A percentile compares a stretch with the other conserved stretches of the same genome.
Conservation (phyloP, 2,797 vertebrate species). For the Rallus crepitans region DNA sequence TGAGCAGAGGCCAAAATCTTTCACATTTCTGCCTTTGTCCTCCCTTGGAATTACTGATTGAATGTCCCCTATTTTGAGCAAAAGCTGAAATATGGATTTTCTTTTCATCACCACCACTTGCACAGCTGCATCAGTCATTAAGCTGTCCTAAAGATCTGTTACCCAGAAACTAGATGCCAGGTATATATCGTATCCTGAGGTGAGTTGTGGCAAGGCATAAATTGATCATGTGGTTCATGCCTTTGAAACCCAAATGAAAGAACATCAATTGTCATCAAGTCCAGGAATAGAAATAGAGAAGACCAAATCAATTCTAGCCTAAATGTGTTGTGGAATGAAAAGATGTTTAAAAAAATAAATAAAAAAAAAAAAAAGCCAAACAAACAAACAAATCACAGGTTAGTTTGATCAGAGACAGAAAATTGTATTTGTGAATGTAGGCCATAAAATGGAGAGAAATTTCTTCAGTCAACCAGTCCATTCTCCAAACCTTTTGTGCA, state of each 20-base stretch:
- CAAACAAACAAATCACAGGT: not conserved
- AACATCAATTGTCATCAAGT: constrained; percentile 53
- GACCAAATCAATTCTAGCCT: constrained; percentile 1
- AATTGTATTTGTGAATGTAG: not conserved
- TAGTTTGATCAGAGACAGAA: not conserved
- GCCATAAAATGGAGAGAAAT: not conserved
- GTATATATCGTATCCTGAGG: constrained; percentile 55
- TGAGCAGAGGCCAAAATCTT: constrained; percentile 41
- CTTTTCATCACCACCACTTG: constrained; percentile 66
- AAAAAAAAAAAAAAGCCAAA: not conserved
- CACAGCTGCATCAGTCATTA: constrained; percentile 72
- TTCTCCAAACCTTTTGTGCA: not conserved
- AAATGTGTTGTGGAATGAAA: constrained; percentile 6
- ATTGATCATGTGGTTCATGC: constrained; percentile 41
- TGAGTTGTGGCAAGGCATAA: constrained; percentile 61
- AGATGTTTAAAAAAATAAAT: not conserved
- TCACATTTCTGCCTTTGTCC: constrained; percentile 40
- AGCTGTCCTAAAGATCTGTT: constrained; percentile 75
- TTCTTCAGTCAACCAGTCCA: not conserved
- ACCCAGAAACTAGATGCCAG: constrained; percentile 55
- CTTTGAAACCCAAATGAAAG: constrained; percentile 53
- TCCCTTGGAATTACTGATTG: constrained; percentile 59
- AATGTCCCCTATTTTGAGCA: constrained; percentile 45
- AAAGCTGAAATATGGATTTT: constrained; percentile 75
- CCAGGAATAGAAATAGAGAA: constrained; percentile 47